Base-by-base conservation (phyloP, 2,888 invertebrate genomes). In the Caenorhabditis doughertyi region DNA sequence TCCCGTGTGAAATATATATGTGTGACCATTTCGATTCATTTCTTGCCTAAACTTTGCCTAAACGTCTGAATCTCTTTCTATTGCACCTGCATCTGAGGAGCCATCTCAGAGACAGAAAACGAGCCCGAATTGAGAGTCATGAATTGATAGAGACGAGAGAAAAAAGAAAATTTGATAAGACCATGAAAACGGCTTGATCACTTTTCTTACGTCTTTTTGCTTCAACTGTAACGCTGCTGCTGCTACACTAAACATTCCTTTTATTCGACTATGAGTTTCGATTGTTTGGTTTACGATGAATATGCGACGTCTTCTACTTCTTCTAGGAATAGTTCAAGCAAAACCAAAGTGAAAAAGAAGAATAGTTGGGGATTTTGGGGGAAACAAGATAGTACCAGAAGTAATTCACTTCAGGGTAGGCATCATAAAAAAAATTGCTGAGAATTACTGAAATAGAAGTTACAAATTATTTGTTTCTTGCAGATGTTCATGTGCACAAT, bases 401-500 rank as follows among this genome's bases (percentile, higher is more conserved):
- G 65, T 18, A 55, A 47, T 39, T 65, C 65, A n/a, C 9, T 51
- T 51, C 71, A 58, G 51, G 73, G 73, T 73, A 72, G n/a, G 9
- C 13, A 49, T 56, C 18, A 13, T 25, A 39, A 53, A 55, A 13
- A 39, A 39, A 35, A 55, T 3, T 27, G 16, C 18, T 55, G 2
- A 42, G 35, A 35, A 35, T 35, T 7, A 35, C 9, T 35, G 35
- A 35, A 7, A 7, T 35, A 7, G 35, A 35, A 9, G 35, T 18
- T 18, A 18, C 13, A 42, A 25, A 55, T 25, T 39, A 8, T 29
- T 58, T 7, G 13, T 42, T 62, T 39, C 18, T 70, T 76, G 42
- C 74, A 81, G 81, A 82, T 53, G 53, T 82, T 25, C 77, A 77
- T 55, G 42, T 71, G 21, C 83, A 83, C 53, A 89, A 89, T 81